phyloP scores from a whole-genome alignment of 2,797 vertebrate species.

The Pyrocephalus nanus region DNA sequence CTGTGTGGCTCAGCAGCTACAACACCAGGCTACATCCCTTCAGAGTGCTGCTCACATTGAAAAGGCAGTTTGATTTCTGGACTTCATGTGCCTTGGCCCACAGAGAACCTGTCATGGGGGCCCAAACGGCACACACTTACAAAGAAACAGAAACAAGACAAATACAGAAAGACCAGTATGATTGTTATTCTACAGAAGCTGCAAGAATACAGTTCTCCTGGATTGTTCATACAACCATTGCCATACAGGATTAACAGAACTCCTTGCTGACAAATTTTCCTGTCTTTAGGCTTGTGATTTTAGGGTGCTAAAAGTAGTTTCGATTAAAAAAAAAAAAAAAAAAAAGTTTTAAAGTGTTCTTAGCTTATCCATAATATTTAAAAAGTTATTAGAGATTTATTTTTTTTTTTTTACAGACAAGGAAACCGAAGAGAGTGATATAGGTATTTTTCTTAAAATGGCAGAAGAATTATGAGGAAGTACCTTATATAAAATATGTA shows the following conservation, averaged over 20 bases:
- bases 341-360: neutral
- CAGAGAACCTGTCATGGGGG: neutral
- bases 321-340: neutral
- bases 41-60: neutral
- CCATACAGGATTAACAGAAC: neutral
- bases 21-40: neutral
- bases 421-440: neutral
- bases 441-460: neutral
- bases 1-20: rapidly evolving
- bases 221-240: neutral
- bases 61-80: neutral
- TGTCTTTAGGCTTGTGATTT: neutral
- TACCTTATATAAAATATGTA: neutral
- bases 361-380: neutral
- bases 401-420: neutral
- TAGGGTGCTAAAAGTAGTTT: neutral
- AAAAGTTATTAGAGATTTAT: neutral
- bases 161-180: neutral
- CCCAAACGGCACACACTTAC: neutral
- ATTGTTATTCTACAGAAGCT: neutral
- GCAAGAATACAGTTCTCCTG: neutral
- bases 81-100: neutral
- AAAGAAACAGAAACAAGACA: neutral
- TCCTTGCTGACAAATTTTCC: neutral
- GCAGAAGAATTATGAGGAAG: neutral